A percentile compares a stretch with the other conserved stretches of the same genome.
These are phyloP conservation scores for Drosophila ohnishii DNA, from an alignment of 1,140 invertebrate species.

Conservation along the genomic window DNA sequence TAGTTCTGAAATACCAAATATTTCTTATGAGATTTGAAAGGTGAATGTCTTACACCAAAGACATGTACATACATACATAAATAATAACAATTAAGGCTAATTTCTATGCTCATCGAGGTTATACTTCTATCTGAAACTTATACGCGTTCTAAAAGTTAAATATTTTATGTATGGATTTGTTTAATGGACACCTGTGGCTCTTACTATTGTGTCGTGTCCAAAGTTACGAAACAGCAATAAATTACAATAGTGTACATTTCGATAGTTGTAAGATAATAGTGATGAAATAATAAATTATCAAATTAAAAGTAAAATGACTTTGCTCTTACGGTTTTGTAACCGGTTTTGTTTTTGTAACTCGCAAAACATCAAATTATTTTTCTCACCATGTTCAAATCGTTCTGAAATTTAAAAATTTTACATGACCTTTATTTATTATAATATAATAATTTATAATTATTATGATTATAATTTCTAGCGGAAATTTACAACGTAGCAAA, in stretches of 20 bases:
- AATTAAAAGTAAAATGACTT: constrained; percentile 19
- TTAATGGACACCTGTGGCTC: constrained; percentile 43
- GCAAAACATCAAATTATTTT: not conserved
- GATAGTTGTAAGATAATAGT: constrained; percentile 41
- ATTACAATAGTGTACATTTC: constrained; percentile 49
- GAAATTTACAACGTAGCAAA: too few relatives aligned
- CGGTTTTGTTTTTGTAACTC: not conserved
- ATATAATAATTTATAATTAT: too few relatives aligned
- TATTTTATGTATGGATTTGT: constrained; percentile 29
- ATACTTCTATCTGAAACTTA: constrained; percentile 57
- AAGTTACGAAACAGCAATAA: constrained; percentile 20
- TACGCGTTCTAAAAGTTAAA: constrained; percentile 46
- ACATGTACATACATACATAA: constrained; percentile 68
- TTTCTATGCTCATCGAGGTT: constrained; percentile 75
- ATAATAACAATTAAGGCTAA: constrained; percentile 68
- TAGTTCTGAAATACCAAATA: constrained; percentile 33
- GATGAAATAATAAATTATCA: constrained; percentile 53
- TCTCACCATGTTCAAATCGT: not conserved
- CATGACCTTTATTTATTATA: too few relatives aligned
- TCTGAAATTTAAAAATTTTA: not conserved
- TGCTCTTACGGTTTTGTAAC: not conserved
- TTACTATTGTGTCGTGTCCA: constrained; percentile 43
- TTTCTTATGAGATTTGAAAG: constrained; percentile 20
- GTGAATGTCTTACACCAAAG: constrained; percentile 9
- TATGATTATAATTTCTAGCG: too few relatives aligned